Evolutionary conservation across 2,888 invertebrate species (phyloP).

Genomic region (Taenaris catops): DNA sequence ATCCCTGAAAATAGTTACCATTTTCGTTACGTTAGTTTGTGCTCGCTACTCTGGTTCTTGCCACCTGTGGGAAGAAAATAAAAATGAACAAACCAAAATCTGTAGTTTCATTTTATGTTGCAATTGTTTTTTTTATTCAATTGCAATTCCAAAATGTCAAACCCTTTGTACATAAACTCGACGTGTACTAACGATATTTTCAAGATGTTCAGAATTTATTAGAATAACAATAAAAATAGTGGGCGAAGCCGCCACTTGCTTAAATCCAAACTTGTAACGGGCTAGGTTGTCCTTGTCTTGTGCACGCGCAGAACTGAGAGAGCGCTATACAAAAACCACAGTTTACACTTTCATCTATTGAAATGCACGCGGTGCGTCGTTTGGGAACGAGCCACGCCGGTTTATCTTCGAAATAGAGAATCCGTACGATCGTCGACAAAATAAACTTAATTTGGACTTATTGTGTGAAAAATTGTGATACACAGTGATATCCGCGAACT

Average conservation of each 20-base stretch:
- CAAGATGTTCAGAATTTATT: slow-evolving; percentile 38
- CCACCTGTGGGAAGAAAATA: slow-evolving; percentile 72
- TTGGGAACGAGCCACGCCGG: slow-evolving; percentile 60
- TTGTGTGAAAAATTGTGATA: slow-evolving; percentile 32
- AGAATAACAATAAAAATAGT: slow-evolving; percentile 64
- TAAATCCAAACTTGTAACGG: slow-evolving; percentile 50
- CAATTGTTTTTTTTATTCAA: neutral
- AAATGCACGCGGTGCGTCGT: slow-evolving; percentile 73
- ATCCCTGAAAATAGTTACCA: slow-evolving; percentile 79
- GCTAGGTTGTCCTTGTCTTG: slow-evolving; percentile 44
- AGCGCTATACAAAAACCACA: slow-evolving; percentile 74
- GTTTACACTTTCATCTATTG: slow-evolving; percentile 77
- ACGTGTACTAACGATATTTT: slow-evolving; percentile 18
- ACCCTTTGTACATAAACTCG: no score
- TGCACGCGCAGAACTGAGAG: slow-evolving; percentile 49
- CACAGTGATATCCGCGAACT: slow-evolving; percentile 22
- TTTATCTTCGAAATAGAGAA: slow-evolving; percentile 54
- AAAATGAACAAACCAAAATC: slow-evolving; percentile 60
- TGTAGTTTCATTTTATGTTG: slow-evolving; percentile 40
- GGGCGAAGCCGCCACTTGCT: slow-evolving; percentile 62
- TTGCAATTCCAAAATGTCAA: neutral
- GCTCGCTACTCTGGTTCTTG: slow-evolving; percentile 75
- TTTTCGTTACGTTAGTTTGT: slow-evolving; percentile 68
- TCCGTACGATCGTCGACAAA: slow-evolving; percentile 51
- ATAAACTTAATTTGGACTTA: slow-evolving; percentile 51